phyloP scores from a whole-genome alignment of 92 coral and sea anemone species.

The Epizoanthus stellaris region DNA sequence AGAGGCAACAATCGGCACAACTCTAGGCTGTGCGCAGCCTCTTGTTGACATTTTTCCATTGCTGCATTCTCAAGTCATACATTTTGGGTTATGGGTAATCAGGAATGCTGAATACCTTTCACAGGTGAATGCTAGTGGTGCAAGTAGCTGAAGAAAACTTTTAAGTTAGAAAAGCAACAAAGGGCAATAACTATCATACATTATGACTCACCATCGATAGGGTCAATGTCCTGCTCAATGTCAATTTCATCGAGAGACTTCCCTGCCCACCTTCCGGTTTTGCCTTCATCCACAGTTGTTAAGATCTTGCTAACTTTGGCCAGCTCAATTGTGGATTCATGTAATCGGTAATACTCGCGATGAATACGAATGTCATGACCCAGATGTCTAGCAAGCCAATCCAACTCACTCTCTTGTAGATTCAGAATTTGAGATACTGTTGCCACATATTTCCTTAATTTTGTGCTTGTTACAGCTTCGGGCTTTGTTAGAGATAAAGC shows the following conservation, averaged over 20 bases:
- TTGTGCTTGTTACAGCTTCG: constrained; percentile 51
- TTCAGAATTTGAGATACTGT: constrained; percentile 56
- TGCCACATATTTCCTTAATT: constrained; percentile 51
- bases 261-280: constrained; percentile 38
- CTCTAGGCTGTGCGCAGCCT: no score
- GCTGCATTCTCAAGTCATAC: no score
- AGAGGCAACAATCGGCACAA: no score
- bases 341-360: constrained; percentile 43
- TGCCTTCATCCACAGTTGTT: constrained; percentile 55
- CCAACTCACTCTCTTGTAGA: constrained; percentile 53
- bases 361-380: constrained; percentile 54
- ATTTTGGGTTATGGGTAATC: no score
- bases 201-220: no score
- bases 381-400: constrained; percentile 48
- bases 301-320: constrained; percentile 57
- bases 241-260: constrained; percentile 45
- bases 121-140: no score
- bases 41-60: no score
- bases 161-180: no score
- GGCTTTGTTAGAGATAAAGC: constrained; percentile 46
- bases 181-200: no score
- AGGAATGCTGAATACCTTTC: no score
- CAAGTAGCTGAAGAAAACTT: no score
- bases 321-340: constrained; percentile 56
- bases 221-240: constrained; percentile 4